Evolutionary conservation across 2,797 vertebrate species (phyloP).

Genomic region (Typhlichthys subterraneus): DNA sequence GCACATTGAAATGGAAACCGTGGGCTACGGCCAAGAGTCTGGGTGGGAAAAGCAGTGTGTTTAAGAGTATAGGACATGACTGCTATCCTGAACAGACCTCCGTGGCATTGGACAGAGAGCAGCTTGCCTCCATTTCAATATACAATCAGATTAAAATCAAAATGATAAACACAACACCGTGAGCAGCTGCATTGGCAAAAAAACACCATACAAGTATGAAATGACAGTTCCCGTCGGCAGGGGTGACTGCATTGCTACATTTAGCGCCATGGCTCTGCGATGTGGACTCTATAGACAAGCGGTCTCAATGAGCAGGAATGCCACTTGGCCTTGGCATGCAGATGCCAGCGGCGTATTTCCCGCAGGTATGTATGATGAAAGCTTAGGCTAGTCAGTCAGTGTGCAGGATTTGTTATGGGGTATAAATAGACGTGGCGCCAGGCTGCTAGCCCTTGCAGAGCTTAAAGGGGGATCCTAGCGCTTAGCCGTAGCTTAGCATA

Average conservation of each 20-base stretch:
- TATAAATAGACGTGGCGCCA: constrained; percentile 71
- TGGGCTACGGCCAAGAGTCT: constrained; percentile 37
- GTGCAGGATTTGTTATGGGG: constrained; percentile 46
- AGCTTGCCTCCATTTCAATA: neutral
- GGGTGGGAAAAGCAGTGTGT: constrained; percentile 40
- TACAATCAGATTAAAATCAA: constrained; percentile 4
- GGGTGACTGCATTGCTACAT: constrained; percentile 5
- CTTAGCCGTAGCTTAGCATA: constrained; percentile 66
- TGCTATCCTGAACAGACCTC: constrained; percentile 25
- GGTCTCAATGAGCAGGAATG: constrained; percentile 30
- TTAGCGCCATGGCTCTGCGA: constrained; percentile 25
- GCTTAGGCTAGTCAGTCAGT: constrained; percentile 47
- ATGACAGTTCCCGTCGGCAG: constrained; percentile 9
- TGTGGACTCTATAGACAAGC: constrained; percentile 52
- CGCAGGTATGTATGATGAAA: constrained; percentile 56
- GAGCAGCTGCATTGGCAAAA: neutral
- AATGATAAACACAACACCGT: neutral
- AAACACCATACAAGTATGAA: constrained; percentile 14
- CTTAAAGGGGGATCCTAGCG: constrained; percentile 59
- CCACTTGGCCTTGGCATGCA: constrained; percentile 37
- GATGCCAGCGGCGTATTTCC: constrained; percentile 54
- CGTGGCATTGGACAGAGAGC: neutral
- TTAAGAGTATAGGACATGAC: constrained; percentile 26
- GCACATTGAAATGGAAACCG: constrained; percentile 53
- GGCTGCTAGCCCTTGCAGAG: constrained; percentile 57